Base-by-base conservation (phyloP, 2,113 vertebrate genomes). In the Glaucomys volans region DNA sequence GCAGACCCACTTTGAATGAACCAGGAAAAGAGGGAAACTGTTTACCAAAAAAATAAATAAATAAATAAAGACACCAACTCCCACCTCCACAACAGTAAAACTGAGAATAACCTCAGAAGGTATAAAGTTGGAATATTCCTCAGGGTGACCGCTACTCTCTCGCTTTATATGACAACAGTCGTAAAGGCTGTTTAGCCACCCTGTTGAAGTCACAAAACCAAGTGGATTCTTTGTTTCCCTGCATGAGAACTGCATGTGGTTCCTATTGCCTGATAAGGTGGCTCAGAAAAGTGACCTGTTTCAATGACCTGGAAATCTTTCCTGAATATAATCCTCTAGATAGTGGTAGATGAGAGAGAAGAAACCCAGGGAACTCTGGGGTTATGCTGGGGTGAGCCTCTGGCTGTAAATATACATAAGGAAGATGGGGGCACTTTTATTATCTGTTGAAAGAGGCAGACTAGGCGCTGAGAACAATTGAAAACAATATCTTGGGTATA, bases 291-390 rank as follows among this genome's bases (percentile, higher is more conserved):
- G 32, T 77, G 91, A 90, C 77, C 96, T 96, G 74, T 90, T 96
- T 87, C 74, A 72, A 20, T 95, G 87, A 97, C 75, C 90, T 95
- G 71, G 72, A 91, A 86, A 72, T 96, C 93, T 72, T 64, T 95
- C 54, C 86, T 77, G 71, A 72, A 91, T 90, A 10, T 81, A 88
- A 88, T 72, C 76, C 40, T 37, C 50, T 84, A 35, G 80, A 35
- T 50, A 87, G 79, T 80, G 42, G 87, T 32, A 42, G 54, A 30
- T 57, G 42, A 92, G 75, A 95, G 86, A 97, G 91, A 72, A 90
- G 24, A 87, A 37, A 54, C 18, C 64, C 71, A 59, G 95, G 75
- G 28, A 76, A 54, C 54, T 74, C 14, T 37, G 35, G 87, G n/a
- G 7, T 24, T 80, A 8, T 89, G 35, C 93, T 24, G 0, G 0